These are phyloP conservation scores for Rousettus leschenaultii DNA, from an alignment of 2,113 vertebrate species.

Conservation along the genomic window DNA sequence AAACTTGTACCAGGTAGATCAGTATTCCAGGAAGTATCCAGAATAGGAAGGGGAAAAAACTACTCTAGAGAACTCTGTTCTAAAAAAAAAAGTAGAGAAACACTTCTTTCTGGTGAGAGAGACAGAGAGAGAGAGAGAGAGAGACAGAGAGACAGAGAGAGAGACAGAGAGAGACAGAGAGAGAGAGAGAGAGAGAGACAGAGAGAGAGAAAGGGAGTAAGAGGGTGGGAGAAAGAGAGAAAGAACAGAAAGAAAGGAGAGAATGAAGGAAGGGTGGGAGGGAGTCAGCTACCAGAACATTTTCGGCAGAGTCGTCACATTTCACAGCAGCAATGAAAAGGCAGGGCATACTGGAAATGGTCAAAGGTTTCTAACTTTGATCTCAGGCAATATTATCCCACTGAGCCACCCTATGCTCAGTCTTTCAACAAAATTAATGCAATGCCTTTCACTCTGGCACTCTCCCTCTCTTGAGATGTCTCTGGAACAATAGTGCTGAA, in stretches of 20 bases:
- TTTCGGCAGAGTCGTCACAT: not conserved
- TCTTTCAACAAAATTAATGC: not conserved
- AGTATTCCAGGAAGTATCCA: not conserved
- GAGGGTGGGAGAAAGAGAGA: no score
- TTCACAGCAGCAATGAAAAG: not conserved
- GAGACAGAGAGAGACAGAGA: rapidly evolving
- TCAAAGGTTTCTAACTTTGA: slow-evolving; percentile 33
- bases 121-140: not conserved
- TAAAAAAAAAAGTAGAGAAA: not conserved
- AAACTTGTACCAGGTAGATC: not conserved
- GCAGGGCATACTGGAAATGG: not conserved
- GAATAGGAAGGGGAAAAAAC: not conserved
- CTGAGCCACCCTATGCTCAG: not conserved
- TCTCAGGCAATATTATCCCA: not conserved
- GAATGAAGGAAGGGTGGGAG: not conserved
- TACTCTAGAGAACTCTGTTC: not conserved
- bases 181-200: rapidly evolving
- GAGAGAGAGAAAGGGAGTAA: rapidly evolving
- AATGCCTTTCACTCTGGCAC: not conserved
- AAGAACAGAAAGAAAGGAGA: no score
- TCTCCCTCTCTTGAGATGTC: not conserved
- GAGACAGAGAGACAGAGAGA: rapidly evolving
- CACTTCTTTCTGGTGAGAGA: not conserved
- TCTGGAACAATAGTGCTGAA: not conserved
- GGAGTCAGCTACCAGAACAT: not conserved